phyloP scores from a whole-genome alignment of 2,888 invertebrate species.

The Ophion obscuratus region DNA sequence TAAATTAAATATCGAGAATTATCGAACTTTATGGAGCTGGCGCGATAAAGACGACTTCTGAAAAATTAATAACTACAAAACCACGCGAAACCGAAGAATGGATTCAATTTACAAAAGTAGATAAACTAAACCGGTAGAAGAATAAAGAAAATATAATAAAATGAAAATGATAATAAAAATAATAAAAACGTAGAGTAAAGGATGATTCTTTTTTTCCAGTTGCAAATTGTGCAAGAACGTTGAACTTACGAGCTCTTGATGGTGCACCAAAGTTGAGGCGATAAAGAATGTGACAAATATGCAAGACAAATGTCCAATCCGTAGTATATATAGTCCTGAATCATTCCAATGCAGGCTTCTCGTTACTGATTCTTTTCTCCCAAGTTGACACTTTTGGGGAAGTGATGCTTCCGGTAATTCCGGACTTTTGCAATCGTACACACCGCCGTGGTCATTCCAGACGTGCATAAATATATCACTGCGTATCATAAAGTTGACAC shows the following conservation, averaged over 20 bases:
- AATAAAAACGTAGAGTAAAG: not conserved
- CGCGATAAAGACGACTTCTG: too few species aligned
- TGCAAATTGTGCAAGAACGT: not conserved
- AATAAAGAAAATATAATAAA: too few species aligned
- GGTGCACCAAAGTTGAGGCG: constrained; percentile 21
- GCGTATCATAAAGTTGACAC: not conserved
- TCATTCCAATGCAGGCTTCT: not conserved
- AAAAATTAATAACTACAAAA: too few species aligned
- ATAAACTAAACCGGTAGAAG: too few species aligned
- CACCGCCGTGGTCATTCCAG: not conserved
- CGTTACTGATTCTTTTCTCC: constrained; percentile 29
- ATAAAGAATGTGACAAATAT: constrained; percentile 34
- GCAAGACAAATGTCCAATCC: constrained; percentile 28
- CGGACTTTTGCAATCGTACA: constrained; percentile 10
- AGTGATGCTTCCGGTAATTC: constrained; percentile 43
- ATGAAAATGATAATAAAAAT: not conserved
- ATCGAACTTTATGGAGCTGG: too few species aligned
- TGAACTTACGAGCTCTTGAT: constrained; percentile 32
- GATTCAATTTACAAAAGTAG: too few species aligned
- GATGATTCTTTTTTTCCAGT: not conserved
- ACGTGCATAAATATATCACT: not conserved
- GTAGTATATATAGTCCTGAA: constrained; percentile 66
- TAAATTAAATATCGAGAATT: too few species aligned
- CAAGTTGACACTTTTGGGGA: constrained; percentile 15
- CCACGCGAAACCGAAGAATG: too few species aligned